Conservation (phyloP, 2,797 vertebrate species). For the Acanthornis magna region DNA sequence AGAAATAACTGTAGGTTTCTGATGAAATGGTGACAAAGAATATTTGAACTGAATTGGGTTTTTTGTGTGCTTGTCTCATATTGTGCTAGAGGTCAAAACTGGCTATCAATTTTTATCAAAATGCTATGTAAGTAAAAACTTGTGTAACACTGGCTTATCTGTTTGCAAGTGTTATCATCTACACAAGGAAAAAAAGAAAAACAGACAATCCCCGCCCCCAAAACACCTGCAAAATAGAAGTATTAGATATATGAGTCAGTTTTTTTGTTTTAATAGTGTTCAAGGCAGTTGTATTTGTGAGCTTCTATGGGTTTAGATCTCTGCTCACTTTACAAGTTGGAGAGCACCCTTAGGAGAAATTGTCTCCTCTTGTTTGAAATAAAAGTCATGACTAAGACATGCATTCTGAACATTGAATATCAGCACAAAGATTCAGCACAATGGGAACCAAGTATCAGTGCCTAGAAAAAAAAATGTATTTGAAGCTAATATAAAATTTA, state of each 20-base stretch:
- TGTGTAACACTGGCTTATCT: not conserved
- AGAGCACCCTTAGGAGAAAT: not conserved
- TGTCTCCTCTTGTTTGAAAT: not conserved
- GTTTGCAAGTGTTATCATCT: not conserved
- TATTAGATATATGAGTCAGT: rapidly evolving
- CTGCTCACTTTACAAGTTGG: not conserved
- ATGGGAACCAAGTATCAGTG: not conserved
- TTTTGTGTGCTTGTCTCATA: not conserved
- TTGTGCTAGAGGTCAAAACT: not conserved
- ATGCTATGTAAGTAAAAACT: not conserved
- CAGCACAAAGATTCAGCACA: not conserved
- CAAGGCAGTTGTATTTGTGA: not conserved
- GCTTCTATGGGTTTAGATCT: not conserved
- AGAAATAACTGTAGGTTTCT: not conserved
- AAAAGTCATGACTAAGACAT: not conserved
- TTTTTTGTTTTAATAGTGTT: not conserved
- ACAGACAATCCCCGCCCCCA: rapidly evolving
- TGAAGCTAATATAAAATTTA: not conserved
- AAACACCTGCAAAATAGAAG: not conserved
- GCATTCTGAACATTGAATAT: not conserved
- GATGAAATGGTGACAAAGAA: not conserved
- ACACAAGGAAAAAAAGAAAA: rapidly evolving
- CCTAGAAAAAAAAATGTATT: not conserved
- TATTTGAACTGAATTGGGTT: not conserved
- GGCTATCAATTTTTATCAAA: not conserved